Percentiles rank a stretch among this genome's conserved stretches.
Evolutionary conservation across 2,113 vertebrate species (phyloP).

Genomic region (Protomyctophum bolini): DNA sequence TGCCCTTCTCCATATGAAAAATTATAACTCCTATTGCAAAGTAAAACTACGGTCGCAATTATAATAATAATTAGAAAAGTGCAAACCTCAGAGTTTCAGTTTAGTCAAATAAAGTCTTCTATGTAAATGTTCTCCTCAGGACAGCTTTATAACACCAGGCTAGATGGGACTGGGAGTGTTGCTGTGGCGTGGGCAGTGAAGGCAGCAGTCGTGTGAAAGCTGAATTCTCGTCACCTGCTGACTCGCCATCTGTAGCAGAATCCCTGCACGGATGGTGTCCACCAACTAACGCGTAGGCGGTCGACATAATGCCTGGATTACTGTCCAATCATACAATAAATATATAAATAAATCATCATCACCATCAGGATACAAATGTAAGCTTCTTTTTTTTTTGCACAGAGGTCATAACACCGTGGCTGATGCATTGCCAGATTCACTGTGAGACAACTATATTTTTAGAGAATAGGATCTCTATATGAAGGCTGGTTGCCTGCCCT

Average conservation of each 20-base stretch:
- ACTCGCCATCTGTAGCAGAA: conserved; percentile 64
- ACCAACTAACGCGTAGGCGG: conserved; percentile 37
- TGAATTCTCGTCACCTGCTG: conserved; percentile 61
- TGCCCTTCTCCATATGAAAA: not conserved
- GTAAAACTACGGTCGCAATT: no score
- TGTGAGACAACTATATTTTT: not conserved
- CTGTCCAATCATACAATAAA: conserved; percentile 10
- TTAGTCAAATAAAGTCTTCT: no score
- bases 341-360: not conserved
- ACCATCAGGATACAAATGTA: not conserved
- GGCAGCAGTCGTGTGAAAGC: conserved; percentile 47
- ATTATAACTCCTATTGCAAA: no score
- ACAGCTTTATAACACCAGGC: conserved; percentile 13
- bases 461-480: no score
- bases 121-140: no score
- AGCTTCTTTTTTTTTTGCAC: not conserved
- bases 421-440: not conserved
- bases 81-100: no score
- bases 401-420: not conserved
- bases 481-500: no score
- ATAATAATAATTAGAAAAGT: no score
- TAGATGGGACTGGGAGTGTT: conserved; percentile 35
- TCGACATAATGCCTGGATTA: conserved; percentile 25
- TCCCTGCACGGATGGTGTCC: conserved; percentile 39
- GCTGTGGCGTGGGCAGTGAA: conserved; percentile 49